Evolutionary conservation across 2,888 invertebrate genomes (phyloP).

Genomic region (Elysia crispata): DNA sequence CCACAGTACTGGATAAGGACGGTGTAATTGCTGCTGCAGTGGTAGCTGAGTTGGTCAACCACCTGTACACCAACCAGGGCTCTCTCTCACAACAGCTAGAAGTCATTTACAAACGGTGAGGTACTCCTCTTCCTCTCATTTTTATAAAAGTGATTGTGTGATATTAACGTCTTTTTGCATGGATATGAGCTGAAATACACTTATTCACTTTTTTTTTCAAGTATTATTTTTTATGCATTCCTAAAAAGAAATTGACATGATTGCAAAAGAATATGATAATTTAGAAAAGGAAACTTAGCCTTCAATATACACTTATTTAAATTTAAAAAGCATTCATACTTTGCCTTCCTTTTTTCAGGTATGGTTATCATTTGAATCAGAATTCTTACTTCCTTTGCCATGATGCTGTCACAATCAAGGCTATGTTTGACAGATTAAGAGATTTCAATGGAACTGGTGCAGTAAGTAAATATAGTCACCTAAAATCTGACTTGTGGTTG

Average conservation of each 20-base stretch:
- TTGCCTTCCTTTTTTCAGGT: slow-evolving; percentile 79
- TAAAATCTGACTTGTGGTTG: too few species aligned
- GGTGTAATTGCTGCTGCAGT: slow-evolving; percentile 93
- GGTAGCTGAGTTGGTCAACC: slow-evolving; percentile 86
- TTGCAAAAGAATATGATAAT: too few species aligned
- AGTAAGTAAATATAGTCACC: slow-evolving; percentile 55
- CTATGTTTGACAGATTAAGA: slow-evolving; percentile 89
- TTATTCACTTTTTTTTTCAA: too few species aligned
- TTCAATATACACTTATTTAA: too few species aligned
- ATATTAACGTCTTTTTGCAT: too few species aligned
- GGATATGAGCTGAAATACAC: too few species aligned
- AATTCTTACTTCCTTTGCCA: slow-evolving; percentile 94
- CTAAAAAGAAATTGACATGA: too few species aligned
- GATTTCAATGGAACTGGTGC: slow-evolving; percentile 81
- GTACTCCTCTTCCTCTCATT: background rate
- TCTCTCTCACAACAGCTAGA: slow-evolving; percentile 81
- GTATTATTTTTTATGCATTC: too few species aligned
- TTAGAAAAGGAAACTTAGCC: too few species aligned
- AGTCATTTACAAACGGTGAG: slow-evolving; percentile 85
- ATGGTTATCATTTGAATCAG: slow-evolving; percentile 91
- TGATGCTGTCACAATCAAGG: slow-evolving; percentile 83
- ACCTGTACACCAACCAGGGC: slow-evolving; percentile 80
- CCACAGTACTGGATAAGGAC: slow-evolving; percentile 94
- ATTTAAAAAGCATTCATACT: too few species aligned
- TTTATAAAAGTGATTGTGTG: background rate